phyloP scores from a whole-genome alignment of 2,888 invertebrate species.

The Agonopterix arenella region DNA sequence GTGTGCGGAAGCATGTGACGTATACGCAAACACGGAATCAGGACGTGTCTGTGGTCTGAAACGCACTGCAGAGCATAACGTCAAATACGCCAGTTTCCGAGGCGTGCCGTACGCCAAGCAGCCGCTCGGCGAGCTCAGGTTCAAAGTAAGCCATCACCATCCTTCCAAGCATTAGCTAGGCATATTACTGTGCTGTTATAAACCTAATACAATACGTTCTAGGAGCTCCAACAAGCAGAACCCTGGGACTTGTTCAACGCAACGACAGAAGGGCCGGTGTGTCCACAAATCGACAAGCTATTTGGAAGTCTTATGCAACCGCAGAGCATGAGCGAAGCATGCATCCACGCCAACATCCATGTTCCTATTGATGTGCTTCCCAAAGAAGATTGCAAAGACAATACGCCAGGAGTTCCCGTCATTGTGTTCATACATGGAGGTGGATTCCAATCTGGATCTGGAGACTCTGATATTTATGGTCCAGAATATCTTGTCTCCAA shows the following conservation, averaged over 20 bases:
- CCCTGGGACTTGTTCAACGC: slow-evolving; percentile 57
- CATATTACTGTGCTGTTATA: too few species aligned
- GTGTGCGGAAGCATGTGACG: slow-evolving; percentile 13
- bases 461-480: slow-evolving; percentile 51
- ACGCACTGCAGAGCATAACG: slow-evolving; percentile 22
- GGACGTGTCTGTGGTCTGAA: slow-evolving; percentile 48
- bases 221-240: slow-evolving; percentile 51
- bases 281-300: slow-evolving; percentile 58
- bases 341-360: slow-evolving; percentile 18
- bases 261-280: slow-evolving; percentile 65
- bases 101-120: slow-evolving; percentile 63
- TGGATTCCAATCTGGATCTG: slow-evolving; percentile 58
- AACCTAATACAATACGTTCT: not conserved
- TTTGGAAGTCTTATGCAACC: slow-evolving; percentile 13
- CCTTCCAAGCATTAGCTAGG: too few species aligned
- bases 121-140: slow-evolving; percentile 47
- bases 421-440: slow-evolving; percentile 66
- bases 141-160: slow-evolving; percentile 32
- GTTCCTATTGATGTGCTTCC: slow-evolving; percentile 11
- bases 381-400: not conserved
- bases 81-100: slow-evolving; percentile 51
- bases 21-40: slow-evolving; percentile 28
- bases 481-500: slow-evolving; percentile 53
- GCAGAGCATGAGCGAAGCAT: slow-evolving; percentile 19
- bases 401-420: slow-evolving; percentile 28